phyloP scores from a whole-genome alignment of 2,797 vertebrate species.

The Sebastes matsubarae region DNA sequence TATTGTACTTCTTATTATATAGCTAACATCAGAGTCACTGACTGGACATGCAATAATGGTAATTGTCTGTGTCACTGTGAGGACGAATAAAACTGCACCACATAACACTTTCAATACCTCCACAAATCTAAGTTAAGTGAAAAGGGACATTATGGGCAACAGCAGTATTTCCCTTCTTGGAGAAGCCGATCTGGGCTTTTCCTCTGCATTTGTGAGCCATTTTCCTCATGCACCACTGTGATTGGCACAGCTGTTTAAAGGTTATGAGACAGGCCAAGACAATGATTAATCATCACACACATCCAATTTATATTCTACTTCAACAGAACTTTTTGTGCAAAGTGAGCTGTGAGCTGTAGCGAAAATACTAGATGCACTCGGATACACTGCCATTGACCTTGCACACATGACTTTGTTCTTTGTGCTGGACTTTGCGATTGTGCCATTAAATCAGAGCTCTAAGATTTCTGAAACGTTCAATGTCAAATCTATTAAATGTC shows the following conservation, averaged over 20 bases:
- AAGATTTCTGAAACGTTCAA: constrained; percentile 21
- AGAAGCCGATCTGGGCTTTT: neutral
- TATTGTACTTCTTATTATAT: neutral
- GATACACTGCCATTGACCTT: constrained; percentile 25
- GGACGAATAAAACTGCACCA: neutral
- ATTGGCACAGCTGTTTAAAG: constrained; percentile 31
- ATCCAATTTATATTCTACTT: constrained; percentile 42
- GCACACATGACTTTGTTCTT: constrained; percentile 12
- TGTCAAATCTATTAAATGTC: constrained; percentile 37
- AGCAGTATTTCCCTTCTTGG: neutral
- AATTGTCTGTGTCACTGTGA: neutral
- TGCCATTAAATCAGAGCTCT: neutral
- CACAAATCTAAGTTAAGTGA: neutral
- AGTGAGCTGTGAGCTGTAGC: constrained; percentile 5
- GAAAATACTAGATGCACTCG: constrained; percentile 5
- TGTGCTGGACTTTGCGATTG: constrained; percentile 2
- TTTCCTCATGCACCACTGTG: constrained; percentile 18
- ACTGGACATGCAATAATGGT: neutral
- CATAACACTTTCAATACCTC: neutral
- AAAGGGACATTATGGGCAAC: neutral
- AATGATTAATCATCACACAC: constrained; percentile 42
- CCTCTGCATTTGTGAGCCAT: constrained; percentile 2
- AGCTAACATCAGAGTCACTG: neutral
- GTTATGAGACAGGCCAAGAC: constrained; percentile 30
- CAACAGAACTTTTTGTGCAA: constrained; percentile 27